A percentile compares a stretch with the other conserved stretches of the same genome.
Evolutionary conservation across 2,888 invertebrate species (phyloP).

Genomic region (Drosophila borealis): DNA sequence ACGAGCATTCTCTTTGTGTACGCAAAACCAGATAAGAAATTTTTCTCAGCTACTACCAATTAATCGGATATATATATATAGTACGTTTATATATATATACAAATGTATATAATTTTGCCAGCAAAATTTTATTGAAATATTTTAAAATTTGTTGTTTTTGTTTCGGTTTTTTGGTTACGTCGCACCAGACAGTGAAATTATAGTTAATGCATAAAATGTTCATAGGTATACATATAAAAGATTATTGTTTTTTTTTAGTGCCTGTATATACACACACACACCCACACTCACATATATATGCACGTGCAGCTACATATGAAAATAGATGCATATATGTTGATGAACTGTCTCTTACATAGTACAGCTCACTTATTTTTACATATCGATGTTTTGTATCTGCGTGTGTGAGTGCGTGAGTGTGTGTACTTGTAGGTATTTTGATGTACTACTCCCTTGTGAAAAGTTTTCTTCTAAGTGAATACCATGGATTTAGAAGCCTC

Average conservation of each 20-base stretch:
- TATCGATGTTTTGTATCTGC: neutral
- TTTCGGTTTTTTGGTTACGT: neutral
- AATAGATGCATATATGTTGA: neutral
- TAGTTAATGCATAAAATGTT: slow-evolving; percentile 9
- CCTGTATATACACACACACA: slow-evolving; percentile 10
- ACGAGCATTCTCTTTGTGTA: neutral
- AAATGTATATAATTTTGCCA: slow-evolving; percentile 1
- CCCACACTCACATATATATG: neutral
- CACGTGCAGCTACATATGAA: neutral
- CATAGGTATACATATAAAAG: slow-evolving; percentile 16
- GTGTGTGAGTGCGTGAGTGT: slow-evolving; percentile 9
- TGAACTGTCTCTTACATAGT: neutral
- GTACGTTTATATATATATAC: neutral
- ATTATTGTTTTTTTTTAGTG: slow-evolving; percentile 1
- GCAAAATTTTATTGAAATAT: slow-evolving; percentile 10
- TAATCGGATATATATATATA: neutral
- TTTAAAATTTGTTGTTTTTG: neutral
- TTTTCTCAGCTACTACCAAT: neutral
- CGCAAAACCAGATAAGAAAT: neutral
- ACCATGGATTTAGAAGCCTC: slow-evolving; percentile 3
- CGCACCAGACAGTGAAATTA: slow-evolving; percentile 32
- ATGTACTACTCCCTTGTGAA: slow-evolving; percentile 3
- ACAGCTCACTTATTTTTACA: neutral
- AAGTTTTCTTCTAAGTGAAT: neutral
- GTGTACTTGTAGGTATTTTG: slow-evolving; percentile 3